Conservation (phyloP, 2,797 vertebrate species). For the Pseudomugil tenellus region DNA sequence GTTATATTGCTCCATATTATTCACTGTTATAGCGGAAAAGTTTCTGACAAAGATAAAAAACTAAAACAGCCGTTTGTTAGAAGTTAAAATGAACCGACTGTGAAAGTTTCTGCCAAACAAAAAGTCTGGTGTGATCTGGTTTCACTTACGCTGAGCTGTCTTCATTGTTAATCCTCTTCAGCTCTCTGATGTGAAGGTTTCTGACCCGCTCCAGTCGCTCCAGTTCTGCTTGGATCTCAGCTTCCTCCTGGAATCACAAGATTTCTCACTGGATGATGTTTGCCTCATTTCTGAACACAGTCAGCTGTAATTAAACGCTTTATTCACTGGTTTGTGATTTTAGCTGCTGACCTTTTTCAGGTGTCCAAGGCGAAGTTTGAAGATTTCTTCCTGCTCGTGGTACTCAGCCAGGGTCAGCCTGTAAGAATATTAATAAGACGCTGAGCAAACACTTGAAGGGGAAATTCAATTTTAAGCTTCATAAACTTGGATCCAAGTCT, state of each 20-base stretch:
- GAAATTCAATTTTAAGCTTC: background rate
- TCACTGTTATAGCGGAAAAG: background rate
- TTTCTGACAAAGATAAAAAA: background rate
- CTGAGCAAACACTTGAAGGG: background rate
- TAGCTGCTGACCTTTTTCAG: constrained; percentile 82
- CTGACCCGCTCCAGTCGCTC: constrained; percentile 97
- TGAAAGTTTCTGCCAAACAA: background rate
- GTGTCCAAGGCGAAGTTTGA: constrained; percentile 98
- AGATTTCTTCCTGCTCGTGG: constrained; percentile 99
- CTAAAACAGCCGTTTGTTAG: background rate
- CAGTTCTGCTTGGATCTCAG: constrained; percentile 98
- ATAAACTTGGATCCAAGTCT: background rate
- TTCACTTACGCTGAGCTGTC: constrained; percentile 96
- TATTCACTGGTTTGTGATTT: background rate
- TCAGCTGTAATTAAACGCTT: background rate
- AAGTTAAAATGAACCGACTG: background rate
- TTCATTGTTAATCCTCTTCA: constrained; percentile 99
- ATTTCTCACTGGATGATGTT: background rate
- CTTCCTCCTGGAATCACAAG: constrained; percentile 88
- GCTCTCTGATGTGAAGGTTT: constrained; percentile 98
- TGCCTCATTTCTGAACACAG: background rate
- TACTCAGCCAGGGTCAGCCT: constrained; percentile 97
- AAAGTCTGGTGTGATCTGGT: background rate
- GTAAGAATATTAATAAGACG: constrained; percentile 22
- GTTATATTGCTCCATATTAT: background rate